Base-by-base conservation (phyloP, 2,888 invertebrate species). In the Agonopterix heracliana region DNA sequence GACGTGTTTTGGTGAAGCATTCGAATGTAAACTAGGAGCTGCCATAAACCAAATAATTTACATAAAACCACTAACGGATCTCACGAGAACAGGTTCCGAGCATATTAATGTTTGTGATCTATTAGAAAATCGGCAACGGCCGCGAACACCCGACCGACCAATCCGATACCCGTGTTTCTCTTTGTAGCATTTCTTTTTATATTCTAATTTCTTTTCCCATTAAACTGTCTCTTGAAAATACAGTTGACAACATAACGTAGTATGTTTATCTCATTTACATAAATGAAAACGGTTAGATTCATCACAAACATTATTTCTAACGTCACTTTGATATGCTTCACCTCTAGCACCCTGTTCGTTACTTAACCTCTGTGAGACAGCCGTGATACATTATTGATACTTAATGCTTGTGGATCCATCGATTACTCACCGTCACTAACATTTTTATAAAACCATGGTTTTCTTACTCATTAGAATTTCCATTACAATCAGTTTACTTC, bases 41-140 rank as follows among this genome's bases (percentile, higher is more conserved):
- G 71, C 78, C 74, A 82, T 82, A 81, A 85, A 85, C 78, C 64
- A 72, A 80, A 78, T 76, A 69, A 87, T 87, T 87, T 78, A 85
- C 86, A 87, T 87, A 86, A 81, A 81, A 77, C 85, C 78, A 78
- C 81, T 87, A 88, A 87, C 87, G 87, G 87, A 84, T 85, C 86
- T 86, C 81, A 74, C 74, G 65, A 72, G 69, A 86, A 88, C 87
- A 80, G 74, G 88, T 88, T 80, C 63, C 61, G 55, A 66, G 76
- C 72, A 78, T 79, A 78, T 81, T 81, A 83, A 86, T 85, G 82
- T 68, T 65, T 60, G 86, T 88, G 87, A 86, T 87, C 82, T 87
- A 87, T 86, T 86, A 86, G 86, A 86, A 82, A 86, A 87, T 86
- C 83, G 80, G 77, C 80, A 69, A 66, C 60, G 63, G 54, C 56